phyloP scores from a whole-genome alignment of 2,888 invertebrate genomes.

The Lamproptera curius region DNA sequence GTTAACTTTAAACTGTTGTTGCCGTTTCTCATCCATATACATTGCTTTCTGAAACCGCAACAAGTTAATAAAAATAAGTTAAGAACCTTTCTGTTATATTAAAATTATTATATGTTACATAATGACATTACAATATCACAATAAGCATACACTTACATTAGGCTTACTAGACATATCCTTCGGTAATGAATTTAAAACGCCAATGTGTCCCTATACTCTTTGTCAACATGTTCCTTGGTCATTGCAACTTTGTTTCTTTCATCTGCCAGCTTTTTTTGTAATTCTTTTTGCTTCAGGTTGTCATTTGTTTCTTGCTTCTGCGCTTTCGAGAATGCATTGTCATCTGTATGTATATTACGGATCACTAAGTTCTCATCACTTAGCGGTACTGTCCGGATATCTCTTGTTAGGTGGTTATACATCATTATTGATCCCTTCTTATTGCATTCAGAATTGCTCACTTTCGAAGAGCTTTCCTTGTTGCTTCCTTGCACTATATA shows the following conservation, averaged over 20 bases:
- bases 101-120: too few species aligned
- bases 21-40: conserved; percentile 54
- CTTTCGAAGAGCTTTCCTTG: conserved; percentile 33
- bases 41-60: conserved; percentile 47
- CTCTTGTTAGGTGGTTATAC: conserved; percentile 60
- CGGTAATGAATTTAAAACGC: conserved; percentile 59
- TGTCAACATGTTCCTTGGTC: conserved; percentile 82
- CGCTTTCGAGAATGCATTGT: conserved; percentile 64
- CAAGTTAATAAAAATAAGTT: neutral
- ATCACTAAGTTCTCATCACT: conserved; percentile 43
- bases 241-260: conserved; percentile 54
- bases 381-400: conserved; percentile 42
- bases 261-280: conserved; percentile 35
- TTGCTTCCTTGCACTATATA: conserved; percentile 38
- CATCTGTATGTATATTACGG: conserved; percentile 43
- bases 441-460: conserved; percentile 25
- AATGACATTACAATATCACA: conserved; percentile 1
- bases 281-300: conserved; percentile 31
- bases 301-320: conserved; percentile 42
- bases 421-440: conserved; percentile 49
- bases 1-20: conserved; percentile 44
- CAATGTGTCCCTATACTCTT: conserved; percentile 65
- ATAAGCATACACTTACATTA: conserved; percentile 42
- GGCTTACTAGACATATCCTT: conserved; percentile 47
- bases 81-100: neutral